Evolutionary conservation across 2,797 vertebrate genomes (phyloP), one percentile per base, ranked within the genome.

Genomic region (Periparus ater): DNA sequence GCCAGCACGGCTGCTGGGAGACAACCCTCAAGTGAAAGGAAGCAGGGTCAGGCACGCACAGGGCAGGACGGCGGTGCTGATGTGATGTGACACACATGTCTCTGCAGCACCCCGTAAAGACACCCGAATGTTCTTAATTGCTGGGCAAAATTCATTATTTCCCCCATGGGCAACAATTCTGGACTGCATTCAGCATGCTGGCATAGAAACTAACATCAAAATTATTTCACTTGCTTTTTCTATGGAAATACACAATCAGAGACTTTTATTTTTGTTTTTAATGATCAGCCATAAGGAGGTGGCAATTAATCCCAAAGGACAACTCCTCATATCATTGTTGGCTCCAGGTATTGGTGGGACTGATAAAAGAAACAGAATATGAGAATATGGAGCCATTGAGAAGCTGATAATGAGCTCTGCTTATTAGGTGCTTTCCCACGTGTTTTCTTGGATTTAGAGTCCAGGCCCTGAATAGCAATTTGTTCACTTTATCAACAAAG

Each of bases 301-400:
- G 60, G n/a, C 51, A 87, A 80, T 48, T 84, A 91, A 86, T 92
- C 76, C 51, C 11, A 15, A 89, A 70, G 63, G 89, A 83, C 58
- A 89, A 21, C 18, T 68, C 72, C 77, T 71, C 42, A 18, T 40
- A 48, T 53, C 53, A 57, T 25, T 54, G 67, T 14, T 83, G 75
- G 50, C 34, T 74, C 26, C 73, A 81, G 81, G 42, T 89, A 50
- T 34, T 57, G 77, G 78, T 32, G 67, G 38, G 77, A 65, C 79
- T 81, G 94, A 94, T 94, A 96, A 96, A 91, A 61, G 72, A 88
- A 95, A 89, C 14, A 85, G 36, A 88, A 58, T 58, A 75, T 7
- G 71, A 42, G 34, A 77, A 15, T 34, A 18, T 26, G 60, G 29
- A 92, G 34, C 44, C 68, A 48, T 29, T 80, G 89, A 88, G 89